Base-by-base conservation (phyloP, 2,113 vertebrate species). In the Girardinichthys multiradiatus region DNA sequence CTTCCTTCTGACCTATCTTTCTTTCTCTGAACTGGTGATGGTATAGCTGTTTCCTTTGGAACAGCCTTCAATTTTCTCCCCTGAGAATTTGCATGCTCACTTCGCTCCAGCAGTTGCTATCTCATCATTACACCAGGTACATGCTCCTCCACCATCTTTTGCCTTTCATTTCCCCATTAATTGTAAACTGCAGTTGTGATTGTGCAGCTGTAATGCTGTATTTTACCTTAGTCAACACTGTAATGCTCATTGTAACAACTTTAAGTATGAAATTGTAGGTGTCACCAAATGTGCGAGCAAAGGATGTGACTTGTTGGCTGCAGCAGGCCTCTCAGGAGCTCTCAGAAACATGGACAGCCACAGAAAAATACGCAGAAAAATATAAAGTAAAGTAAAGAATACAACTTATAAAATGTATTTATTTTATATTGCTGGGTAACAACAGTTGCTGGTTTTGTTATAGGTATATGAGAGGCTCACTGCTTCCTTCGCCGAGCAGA, bases 11-110 rank as follows among this genome's bases (percentile, higher is more conserved):
- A 42, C 28, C 21, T 48, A 12, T 61, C 42, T 42, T 42, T 66
- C 54, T 5, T 42, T 4, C 62, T 85, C 19, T 80, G 31, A 35
- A 35, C 31, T 79, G 77, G 61, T 65, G 85, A 28, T 28, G 73
- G 76, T 61, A 11, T 60, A 90, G 88, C 79, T 87, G 68, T 87
- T 90, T 79, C 86, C 88, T 84, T 60, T 54, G 63, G 72, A 17
- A 26, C 80, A 79, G 61, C 59, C 76, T 4, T 66, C 74, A 63
- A 54, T 54, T 80, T 76, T 82, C 79, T 82, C 76, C 35, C 66
- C 78, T 81, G 73, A 64, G 21, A 75, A 26, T 63, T 63, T 70
- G 8, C 70, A 83, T 51, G 27, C 76, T 74, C 68, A 73, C 71
- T 71, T 82, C 68, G 60, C 79, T 76, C 83, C 85, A 74, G 80